A percentile compares a stretch with the other conserved stretches of the same genome.
Conservation (phyloP, 2,797 vertebrate species). For the Lacerta bilineata region DNA sequence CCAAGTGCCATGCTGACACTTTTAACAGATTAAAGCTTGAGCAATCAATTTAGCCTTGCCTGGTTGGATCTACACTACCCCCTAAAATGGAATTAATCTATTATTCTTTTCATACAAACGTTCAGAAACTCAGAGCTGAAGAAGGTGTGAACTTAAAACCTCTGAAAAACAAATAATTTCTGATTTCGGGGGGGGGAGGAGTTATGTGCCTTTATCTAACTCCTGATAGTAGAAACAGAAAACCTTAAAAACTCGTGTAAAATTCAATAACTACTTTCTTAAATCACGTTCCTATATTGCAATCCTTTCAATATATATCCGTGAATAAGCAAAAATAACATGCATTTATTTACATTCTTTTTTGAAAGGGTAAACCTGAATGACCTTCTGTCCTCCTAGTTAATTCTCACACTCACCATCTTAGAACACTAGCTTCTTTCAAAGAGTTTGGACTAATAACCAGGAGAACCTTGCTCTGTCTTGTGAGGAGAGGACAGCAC, state of each 20-base stretch:
- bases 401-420: neutral
- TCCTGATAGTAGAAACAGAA: neutral
- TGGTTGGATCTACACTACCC: neutral
- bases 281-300: neutral
- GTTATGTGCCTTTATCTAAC: neutral
- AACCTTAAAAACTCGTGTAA: neutral
- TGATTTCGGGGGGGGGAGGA: too few species aligned
- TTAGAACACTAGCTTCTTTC: neutral
- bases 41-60: neutral
- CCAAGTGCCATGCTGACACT: neutral
- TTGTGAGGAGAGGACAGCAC: neutral
- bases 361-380: too few species aligned
- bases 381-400: neutral
- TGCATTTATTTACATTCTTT: too few species aligned
- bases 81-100: neutral
- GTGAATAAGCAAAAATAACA: too few species aligned
- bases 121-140: too few species aligned
- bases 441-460: neutral
- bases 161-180: neutral
- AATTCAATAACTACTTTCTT: neutral
- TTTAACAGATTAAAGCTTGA: constrained; percentile 5
- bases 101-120: neutral
- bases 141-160: neutral
- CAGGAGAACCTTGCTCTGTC: neutral
- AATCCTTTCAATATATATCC: neutral